Evolutionary conservation across 2,113 vertebrate species (phyloP).

Genomic region (Phrynosoma platyrhinos): DNA sequence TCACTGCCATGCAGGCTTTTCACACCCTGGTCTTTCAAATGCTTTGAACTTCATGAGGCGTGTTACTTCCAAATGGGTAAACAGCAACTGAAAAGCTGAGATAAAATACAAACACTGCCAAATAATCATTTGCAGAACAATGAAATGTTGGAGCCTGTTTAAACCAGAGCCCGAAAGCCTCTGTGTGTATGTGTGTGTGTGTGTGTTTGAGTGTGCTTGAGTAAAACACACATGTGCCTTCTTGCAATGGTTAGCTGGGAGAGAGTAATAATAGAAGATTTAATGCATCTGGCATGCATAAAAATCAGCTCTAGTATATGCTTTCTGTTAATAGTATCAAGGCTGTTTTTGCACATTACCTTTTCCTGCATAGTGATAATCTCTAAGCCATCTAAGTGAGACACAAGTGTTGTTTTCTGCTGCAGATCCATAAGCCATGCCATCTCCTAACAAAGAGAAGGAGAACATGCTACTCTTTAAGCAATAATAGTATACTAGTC

Average conservation of each 20-base stretch:
- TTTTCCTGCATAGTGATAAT: neutral
- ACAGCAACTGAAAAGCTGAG: slow-evolving; percentile 41
- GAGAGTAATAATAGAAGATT: neutral
- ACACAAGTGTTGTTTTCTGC: neutral
- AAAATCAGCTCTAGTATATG: neutral
- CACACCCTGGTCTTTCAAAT: slow-evolving; percentile 46
- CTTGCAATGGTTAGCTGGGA: slow-evolving; percentile 3
- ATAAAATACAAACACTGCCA: slow-evolving; percentile 40
- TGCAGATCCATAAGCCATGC: neutral
- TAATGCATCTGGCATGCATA: slow-evolving; percentile 5
- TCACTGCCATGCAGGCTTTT: slow-evolving; percentile 39
- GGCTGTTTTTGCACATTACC: slow-evolving; percentile 24
- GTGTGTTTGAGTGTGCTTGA: too few species aligned
- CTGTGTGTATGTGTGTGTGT: too few species aligned
- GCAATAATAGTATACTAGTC: too few species aligned
- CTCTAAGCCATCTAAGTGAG: neutral
- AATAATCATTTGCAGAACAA: slow-evolving; percentile 40
- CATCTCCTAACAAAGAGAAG: neutral
- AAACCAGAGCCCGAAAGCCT: neutral
- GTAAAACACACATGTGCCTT: neutral
- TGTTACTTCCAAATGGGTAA: slow-evolving; percentile 56
- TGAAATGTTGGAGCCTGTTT: neutral
- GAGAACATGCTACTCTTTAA: neutral
- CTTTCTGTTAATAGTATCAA: slow-evolving; percentile 28
- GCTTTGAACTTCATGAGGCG: slow-evolving; percentile 52